Evolutionary conservation across 1,140 invertebrate genomes (phyloP), one percentile per base, ranked within the genome.

Genomic region (Heliothis subflexa): DNA sequence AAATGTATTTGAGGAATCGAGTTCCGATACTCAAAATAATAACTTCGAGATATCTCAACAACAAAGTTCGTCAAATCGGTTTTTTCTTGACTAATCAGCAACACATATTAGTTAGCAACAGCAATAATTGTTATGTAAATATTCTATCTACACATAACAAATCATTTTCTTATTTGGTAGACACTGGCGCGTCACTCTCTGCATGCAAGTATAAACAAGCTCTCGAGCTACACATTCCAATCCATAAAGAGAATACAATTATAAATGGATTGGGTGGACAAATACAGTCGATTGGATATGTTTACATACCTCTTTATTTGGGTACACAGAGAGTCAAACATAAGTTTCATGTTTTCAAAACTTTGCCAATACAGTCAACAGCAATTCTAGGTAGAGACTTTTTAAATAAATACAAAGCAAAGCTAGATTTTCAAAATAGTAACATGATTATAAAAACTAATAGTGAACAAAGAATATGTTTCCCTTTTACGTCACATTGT

Each of bases 311-410:
- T 13, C 78, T 84, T 16, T 16, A n/a, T n/a, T n/a, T n/a, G n/a
- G n/a, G n/a, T n/a, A n/a, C 49, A 57, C 40, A 21, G 49, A 25
- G 28, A 18, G n/a, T 72, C n/a, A 72, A 16, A 16, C 81, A 82
- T 45, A 84, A 81, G 62, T 79, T 84, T 75, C 79, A 83, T 81
- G 84, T 86, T 61, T 84, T 86, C 74, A 62, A 86, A 54, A 55
- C 74, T 1, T 79, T 84, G 40, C 81, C 76, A 18, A 62, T 49
- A 78, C 62, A 73, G 33, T 28, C 81, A 10, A 59, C 75, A 62
- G 82, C 73, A 47, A 82, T 82, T 55, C 45, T 85, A n/a, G 77
- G 74, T 14, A 25, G 28, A 14, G 57, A 61, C 28, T 55, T 18
- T 16, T 18, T 55, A 1, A 55, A 7, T 7, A 84, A 78, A 70